These are phyloP conservation scores for Episyrphus balteatus DNA, from an alignment of 1,140 invertebrate species.

Conservation along the genomic window DNA sequence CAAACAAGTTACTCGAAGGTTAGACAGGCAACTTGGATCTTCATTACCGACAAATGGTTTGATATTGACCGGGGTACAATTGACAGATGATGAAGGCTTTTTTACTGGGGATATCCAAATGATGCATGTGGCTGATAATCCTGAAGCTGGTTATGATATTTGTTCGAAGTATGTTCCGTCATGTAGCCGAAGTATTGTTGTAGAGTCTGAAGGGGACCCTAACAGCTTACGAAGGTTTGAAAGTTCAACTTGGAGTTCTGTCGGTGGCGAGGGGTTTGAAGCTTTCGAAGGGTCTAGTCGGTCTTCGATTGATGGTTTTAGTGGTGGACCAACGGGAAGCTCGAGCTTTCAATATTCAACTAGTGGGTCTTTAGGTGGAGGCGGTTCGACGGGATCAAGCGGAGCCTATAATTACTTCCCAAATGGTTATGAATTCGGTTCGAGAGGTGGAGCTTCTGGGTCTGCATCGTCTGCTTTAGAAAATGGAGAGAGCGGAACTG, in stretches of 20 bases:
- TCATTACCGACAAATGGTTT: constrained; percentile 54
- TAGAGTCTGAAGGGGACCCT: no score
- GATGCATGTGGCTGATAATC: constrained; percentile 55
- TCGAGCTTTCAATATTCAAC: no score
- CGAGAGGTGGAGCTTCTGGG: not conserved
- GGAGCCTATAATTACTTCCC: not conserved
- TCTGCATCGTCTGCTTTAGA: not conserved
- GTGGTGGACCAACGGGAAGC: not conserved
- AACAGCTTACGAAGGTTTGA: no score
- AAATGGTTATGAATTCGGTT: not conserved
- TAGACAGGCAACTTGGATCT: constrained; percentile 45
- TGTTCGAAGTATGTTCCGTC: constrained; percentile 55
- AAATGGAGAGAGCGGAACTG: not conserved
- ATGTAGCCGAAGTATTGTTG: constrained; percentile 36
- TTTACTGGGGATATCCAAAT: constrained; percentile 62
- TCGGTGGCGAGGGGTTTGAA: not conserved
- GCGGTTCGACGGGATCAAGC: not conserved
- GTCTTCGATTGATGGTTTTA: not conserved
- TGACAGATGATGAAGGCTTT: constrained; percentile 47
- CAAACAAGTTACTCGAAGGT: constrained; percentile 43
- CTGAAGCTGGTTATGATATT: constrained; percentile 69
- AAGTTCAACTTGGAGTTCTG: not conserved
- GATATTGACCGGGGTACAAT: constrained; percentile 59
- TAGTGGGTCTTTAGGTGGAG: not conserved
- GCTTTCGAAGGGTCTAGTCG: not conserved